Percentiles rank a stretch among this genome's conserved stretches.
Conservation (phyloP, 2,113 vertebrate species). For the Hoplias malabaricus region DNA sequence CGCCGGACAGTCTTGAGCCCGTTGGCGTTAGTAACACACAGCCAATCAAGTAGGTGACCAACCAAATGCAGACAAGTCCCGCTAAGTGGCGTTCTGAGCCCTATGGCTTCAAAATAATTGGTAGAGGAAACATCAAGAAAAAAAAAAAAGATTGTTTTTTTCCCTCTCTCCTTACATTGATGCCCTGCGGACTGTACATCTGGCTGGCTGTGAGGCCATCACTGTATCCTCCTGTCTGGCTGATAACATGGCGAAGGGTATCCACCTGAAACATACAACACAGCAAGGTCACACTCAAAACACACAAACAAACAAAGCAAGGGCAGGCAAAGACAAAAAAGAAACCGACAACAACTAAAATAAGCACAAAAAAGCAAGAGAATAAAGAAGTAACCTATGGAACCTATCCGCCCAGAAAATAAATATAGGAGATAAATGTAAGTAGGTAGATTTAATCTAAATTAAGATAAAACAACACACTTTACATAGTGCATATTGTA, state of each 20-base stretch:
- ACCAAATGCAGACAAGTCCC: conserved; percentile 79
- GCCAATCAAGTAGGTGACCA: conserved; percentile 84
- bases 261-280: conserved; percentile 91
- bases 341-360: conserved; percentile 9
- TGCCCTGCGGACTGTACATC: conserved; percentile 99
- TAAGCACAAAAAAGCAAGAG: conserved; percentile 17
- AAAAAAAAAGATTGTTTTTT: conserved; percentile 63
- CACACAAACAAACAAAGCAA: conserved; percentile 42
- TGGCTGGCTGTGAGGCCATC: conserved; percentile 96
- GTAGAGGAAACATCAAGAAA: conserved; percentile 55
- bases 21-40: conserved; percentile 74
- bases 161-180: conserved; percentile 88
- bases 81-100: conserved; percentile 87
- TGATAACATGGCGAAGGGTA: conserved; percentile 99
- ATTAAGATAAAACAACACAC: no score
- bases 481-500: no score
- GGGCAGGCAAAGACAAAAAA: conserved; percentile 36
- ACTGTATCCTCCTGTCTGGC: conserved; percentile 99
- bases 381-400: neutral
- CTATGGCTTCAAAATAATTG: conserved; percentile 93
- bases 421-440: neutral
- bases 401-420: neutral
- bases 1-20: conserved; percentile 69
- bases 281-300: conserved; percentile 65
- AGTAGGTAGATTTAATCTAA: no score